These are phyloP conservation scores for Galaxea fascicularis DNA, from an alignment of 92 coral and sea anemone species.

Conservation along the genomic window DNA sequence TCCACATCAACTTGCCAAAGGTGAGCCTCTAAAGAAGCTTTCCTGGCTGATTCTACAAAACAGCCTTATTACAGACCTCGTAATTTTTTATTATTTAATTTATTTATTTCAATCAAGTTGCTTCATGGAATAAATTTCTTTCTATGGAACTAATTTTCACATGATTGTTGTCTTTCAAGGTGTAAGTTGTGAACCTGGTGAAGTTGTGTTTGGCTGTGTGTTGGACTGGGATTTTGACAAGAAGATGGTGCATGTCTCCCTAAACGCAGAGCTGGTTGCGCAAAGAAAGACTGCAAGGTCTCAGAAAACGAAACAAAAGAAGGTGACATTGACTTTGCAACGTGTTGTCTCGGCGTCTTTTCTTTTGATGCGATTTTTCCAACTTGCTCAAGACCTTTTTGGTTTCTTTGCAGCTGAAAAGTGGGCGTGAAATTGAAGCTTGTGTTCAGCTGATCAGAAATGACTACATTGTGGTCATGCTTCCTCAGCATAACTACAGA, in stretches of 20 bases:
- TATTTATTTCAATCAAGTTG: too few species aligned
- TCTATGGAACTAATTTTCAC: too few species aligned
- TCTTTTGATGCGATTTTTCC: neutral
- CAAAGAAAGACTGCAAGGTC: constrained; percentile 45
- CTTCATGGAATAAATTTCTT: too few species aligned
- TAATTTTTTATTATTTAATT: too few species aligned
- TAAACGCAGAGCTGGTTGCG: constrained; percentile 74
- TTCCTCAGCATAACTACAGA: constrained; percentile 71
- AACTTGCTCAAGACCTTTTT: neutral
- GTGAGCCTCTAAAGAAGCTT: constrained; percentile 30
- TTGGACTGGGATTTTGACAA: constrained; percentile 80
- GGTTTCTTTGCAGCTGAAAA: constrained; percentile 64
- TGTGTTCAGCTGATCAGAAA: constrained; percentile 76
- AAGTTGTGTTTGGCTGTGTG: constrained; percentile 80
- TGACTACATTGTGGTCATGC: constrained; percentile 74
- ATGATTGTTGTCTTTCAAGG: constrained; percentile 56
- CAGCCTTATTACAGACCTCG: neutral
- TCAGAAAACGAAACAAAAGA: constrained; percentile 57
- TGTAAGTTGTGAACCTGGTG: constrained; percentile 75
- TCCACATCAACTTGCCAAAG: constrained; percentile 86
- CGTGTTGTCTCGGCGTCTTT: neutral
- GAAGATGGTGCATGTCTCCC: constrained; percentile 65
- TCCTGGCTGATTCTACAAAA: neutral
- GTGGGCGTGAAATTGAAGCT: constrained; percentile 67
- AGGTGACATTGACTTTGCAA: constrained; percentile 45